phyloP scores from a whole-genome alignment of 2,888 invertebrate genomes.

The Acrocyrtus sp. region DNA sequence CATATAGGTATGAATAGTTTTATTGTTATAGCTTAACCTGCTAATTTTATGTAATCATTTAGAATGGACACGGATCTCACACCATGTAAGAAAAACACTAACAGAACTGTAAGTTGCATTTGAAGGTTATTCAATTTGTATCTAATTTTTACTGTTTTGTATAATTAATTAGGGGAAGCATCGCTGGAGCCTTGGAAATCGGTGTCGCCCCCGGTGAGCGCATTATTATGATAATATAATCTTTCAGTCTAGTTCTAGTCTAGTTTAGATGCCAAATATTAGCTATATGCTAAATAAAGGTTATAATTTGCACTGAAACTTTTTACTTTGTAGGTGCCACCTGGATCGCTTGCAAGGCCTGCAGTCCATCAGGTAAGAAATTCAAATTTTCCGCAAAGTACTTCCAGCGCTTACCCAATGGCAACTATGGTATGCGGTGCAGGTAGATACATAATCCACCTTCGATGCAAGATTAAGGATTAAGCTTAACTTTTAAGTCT shows the following conservation, averaged over 20 bases:
- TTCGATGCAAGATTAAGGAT: too few species aligned
- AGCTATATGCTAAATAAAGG: neutral
- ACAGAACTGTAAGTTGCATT: neutral
- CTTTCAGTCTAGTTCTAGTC: too few species aligned
- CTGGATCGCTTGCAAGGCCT: slow-evolving; percentile 25
- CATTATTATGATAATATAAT: too few species aligned
- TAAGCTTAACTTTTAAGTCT: too few species aligned
- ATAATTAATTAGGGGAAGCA: neutral
- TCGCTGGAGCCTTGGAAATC: neutral
- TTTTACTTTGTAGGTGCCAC: neutral
- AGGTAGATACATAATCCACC: too few species aligned
- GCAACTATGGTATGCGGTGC: too few species aligned
- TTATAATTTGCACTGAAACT: neutral
- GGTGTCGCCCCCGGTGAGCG: neutral
- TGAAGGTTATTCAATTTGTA: neutral
- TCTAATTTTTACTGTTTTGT: neutral
- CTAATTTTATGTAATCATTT: neutral
- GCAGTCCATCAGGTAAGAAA: slow-evolving; percentile 13
- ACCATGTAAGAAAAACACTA: slow-evolving; percentile 7
- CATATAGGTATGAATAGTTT: neutral
- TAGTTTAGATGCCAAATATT: neutral
- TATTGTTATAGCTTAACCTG: neutral
- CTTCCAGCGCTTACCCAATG: too few species aligned
- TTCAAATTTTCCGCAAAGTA: too few species aligned
- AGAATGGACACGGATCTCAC: slow-evolving; percentile 18